Percentiles rank a stretch among this genome's conserved stretches.
These are phyloP conservation scores for Nomada fabriciana DNA, from an alignment of 2,888 invertebrate genomes.

Conservation along the genomic window DNA sequence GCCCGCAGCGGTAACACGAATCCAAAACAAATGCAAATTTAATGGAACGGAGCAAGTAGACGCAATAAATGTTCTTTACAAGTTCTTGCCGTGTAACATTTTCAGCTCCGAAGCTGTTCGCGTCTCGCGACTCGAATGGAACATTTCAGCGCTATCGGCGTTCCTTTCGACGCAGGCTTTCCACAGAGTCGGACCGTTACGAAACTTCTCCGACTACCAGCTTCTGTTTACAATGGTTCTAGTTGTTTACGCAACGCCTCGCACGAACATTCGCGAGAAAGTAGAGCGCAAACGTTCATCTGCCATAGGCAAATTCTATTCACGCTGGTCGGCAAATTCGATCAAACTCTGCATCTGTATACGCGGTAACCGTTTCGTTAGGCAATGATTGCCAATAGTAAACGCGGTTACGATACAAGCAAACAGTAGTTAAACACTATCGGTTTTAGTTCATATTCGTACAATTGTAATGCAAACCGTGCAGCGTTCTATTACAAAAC, in stretches of 20 bases:
- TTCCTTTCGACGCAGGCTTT: neutral
- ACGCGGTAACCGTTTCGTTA: constrained; percentile 52
- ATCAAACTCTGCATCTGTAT: constrained; percentile 8
- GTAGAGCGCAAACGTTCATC: constrained; percentile 7
- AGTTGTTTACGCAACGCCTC: constrained; percentile 23
- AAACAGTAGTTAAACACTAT: constrained; percentile 60
- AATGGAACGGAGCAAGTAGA: neutral
- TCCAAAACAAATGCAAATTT: constrained; percentile 24
- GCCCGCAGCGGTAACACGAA: constrained; percentile 4
- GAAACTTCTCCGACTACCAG: neutral
- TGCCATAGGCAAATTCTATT: constrained; percentile 14
- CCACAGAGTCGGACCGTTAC: neutral
- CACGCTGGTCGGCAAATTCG: constrained; percentile 46
- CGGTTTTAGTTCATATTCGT: constrained; percentile 56
- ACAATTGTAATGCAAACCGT: constrained; percentile 60
- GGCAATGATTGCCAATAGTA: constrained; percentile 58
- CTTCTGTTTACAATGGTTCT: neutral
- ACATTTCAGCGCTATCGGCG: neutral
- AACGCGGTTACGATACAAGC: constrained; percentile 51
- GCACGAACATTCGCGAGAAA: constrained; percentile 4
- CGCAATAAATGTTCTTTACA: neutral
- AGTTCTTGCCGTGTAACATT: constrained; percentile 1
- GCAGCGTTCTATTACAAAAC: constrained; percentile 56
- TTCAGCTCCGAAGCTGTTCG: neutral
- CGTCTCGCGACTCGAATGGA: neutral